Evolutionary conservation across 1,140 invertebrate genomes (phyloP).

Genomic region (Orchesella cincta): DNA sequence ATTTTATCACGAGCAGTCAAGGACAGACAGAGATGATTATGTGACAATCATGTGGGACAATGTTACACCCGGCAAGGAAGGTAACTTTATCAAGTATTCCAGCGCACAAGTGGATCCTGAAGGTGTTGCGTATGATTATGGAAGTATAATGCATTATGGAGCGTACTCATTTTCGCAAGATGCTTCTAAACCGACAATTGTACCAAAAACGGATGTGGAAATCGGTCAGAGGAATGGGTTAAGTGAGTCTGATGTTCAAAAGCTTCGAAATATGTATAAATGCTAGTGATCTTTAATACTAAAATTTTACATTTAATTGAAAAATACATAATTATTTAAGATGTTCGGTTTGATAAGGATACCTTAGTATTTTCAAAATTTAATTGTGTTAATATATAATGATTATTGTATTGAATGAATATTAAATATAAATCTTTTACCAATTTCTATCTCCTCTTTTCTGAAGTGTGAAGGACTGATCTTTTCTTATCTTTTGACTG

Average conservation of each 20-base stretch:
- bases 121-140: conserved; percentile 45
- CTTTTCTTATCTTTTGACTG: no score
- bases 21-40: conserved; percentile 60
- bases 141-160: conserved; percentile 50
- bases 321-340: no score
- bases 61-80: conserved; percentile 52
- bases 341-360: no score
- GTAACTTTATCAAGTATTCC: conserved; percentile 38
- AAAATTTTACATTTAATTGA: not conserved
- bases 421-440: no score
- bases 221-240: not conserved
- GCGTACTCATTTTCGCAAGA: conserved; percentile 46
- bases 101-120: conserved; percentile 9
- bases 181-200: conserved; percentile 37
- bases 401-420: no score
- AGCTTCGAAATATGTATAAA: conserved; percentile 19
- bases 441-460: no score
- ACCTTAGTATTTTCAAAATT: no score
- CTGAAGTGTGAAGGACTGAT: no score
- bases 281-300: not conserved
- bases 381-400: no score
- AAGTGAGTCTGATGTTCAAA: not conserved
- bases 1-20: conserved; percentile 62
- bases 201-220: not conserved
- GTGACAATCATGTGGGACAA: conserved; percentile 62